Base-by-base conservation (phyloP, 2,888 invertebrate genomes). In the Acleris laterana region DNA sequence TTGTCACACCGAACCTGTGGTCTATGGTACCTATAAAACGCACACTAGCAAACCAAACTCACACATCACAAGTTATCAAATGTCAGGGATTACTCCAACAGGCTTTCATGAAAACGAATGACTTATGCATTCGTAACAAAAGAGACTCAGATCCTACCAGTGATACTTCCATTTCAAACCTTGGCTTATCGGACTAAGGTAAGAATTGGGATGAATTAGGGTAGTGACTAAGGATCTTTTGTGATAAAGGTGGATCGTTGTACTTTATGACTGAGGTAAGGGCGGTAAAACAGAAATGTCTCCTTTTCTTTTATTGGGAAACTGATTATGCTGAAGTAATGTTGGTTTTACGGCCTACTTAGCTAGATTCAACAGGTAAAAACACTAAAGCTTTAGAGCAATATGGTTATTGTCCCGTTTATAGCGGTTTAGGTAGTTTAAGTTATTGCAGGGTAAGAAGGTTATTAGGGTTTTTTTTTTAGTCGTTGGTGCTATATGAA, bases 271-370 rank as follows among this genome's bases (percentile, higher is more conserved):
- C 38, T n/a, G 46, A 51, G 57, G 51, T 57, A 58, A 51, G 51
- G 50, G 51, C 51, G 52, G 63, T 58, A 53, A 63, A 63, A 63
- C 58, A 58, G 58, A 32, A 48, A 63, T 63, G 57, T 59, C 63
- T 53, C 61, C 32, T 62, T 61, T 63, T 58, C 57, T 58, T 63
- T 63, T 63, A 63, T 63, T 48, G 52, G 63, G 63, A 32, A 48
- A 63, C 58, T 63, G 63, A 63, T 63, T 63, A 57, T 46, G 51
- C 58, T 22, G 63, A 59, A 63, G 63, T 63, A 63, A 63, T 25
- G 55, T 44, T 51, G 44, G 63, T 63, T 59, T 63, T 59, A 57
- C 57, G 42, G 25, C 46, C 52, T 48, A 48, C 57, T 63, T 58
- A 22, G 32, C 42, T 60, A 50, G 58, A 57, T 48, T 53, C 63